phyloP scores from a whole-genome alignment of 2,888 invertebrate species.

The Chrysodeixis includens region DNA sequence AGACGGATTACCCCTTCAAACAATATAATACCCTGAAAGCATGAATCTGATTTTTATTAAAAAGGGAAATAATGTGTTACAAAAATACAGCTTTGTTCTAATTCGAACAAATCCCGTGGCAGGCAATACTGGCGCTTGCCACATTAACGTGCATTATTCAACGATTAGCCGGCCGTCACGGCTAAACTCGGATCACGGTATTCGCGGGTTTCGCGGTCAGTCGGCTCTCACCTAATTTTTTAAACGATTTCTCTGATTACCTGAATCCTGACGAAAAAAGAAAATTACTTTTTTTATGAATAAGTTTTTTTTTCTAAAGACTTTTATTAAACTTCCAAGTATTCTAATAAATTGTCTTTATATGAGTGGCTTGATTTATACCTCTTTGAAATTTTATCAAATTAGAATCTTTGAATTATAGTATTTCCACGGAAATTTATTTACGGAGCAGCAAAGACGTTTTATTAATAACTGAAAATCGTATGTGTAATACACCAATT shows the following conservation, averaged over 20 bases:
- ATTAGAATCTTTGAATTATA: background rate
- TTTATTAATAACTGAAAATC: background rate
- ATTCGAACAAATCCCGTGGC: conserved; percentile 26
- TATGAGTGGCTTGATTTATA: background rate
- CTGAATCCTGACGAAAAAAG: conserved; percentile 2
- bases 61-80: background rate
- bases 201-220: too few relatives aligned
- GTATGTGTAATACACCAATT: too few relatives aligned
- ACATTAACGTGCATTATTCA: conserved; percentile 48
- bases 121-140: conserved; percentile 31
- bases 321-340: conserved; percentile 6
- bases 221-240: conserved; percentile 19
- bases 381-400: background rate
- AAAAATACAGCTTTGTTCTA: conserved; percentile 28
- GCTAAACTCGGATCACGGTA: conserved; percentile 18
- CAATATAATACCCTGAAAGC: background rate
- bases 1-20: background rate
- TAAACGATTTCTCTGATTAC: conserved; percentile 22
- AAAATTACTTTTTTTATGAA: background rate
- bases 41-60: background rate
- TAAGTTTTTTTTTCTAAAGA: conserved; percentile 30
- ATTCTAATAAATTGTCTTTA: conserved; percentile 8
- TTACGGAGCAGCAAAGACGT: background rate
- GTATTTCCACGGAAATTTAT: background rate
- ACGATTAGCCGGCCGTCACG: conserved; percentile 33